Percentiles rank a stretch among this genome's conserved stretches.
Evolutionary conservation across 2,113 vertebrate genomes (phyloP).

Genomic region (Hippocampus zosterae): DNA sequence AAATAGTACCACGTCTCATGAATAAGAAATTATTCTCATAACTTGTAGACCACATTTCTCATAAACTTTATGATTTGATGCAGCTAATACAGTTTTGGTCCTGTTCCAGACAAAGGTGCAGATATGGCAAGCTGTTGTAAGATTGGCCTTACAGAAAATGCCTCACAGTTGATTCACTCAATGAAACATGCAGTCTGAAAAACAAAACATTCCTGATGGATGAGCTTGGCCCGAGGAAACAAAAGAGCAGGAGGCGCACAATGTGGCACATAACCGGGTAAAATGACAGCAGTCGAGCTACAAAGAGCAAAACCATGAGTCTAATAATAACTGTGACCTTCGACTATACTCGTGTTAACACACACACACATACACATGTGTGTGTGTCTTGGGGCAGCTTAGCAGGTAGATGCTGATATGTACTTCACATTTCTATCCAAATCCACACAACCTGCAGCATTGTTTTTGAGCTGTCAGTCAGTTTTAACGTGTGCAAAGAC

Average conservation of each 20-base stretch:
- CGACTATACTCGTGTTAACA: slow-evolving; percentile 40
- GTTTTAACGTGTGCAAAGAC: slow-evolving; percentile 23
- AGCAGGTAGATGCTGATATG: slow-evolving; percentile 24
- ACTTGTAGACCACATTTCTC: not conserved
- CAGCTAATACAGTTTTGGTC: not conserved
- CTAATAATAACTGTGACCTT: slow-evolving; percentile 57
- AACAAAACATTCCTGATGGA: not conserved
- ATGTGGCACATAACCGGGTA: slow-evolving; percentile 9
- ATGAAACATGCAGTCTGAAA: not conserved
- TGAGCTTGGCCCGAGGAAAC: not conserved
- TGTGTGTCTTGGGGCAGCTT: slow-evolving; percentile 25
- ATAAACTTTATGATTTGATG: not conserved
- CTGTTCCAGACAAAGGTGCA: not conserved
- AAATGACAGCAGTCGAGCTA: slow-evolving; percentile 12
- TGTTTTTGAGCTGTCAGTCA: slow-evolving; percentile 46
- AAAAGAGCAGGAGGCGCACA: not conserved
- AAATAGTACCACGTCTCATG: too few species aligned
- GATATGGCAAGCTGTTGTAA: not conserved
- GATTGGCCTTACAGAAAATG: not conserved
- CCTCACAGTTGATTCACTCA: too few species aligned
- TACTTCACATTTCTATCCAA: slow-evolving; percentile 7
- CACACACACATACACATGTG: slow-evolving; percentile 40
- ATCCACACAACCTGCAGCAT: slow-evolving; percentile 1
- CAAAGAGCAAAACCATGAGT: slow-evolving; percentile 17
- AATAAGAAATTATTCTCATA: not conserved